Conservation (phyloP, 2,888 invertebrate genomes). For the Pediacus dermestoides region DNA sequence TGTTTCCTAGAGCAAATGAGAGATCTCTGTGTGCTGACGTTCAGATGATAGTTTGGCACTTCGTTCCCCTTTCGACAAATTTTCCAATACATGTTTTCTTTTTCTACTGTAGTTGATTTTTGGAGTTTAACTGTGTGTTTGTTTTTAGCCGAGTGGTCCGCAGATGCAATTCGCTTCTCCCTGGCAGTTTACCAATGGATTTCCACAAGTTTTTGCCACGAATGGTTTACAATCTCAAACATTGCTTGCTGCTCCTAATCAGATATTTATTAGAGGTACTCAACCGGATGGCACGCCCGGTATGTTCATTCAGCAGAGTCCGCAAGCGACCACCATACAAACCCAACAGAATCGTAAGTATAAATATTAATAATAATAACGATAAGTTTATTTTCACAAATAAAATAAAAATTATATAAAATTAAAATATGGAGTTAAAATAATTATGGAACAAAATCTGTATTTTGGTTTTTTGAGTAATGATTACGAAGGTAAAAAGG, state of each 20-base stretch:
- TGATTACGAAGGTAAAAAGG: too few species aligned
- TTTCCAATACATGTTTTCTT: constrained; percentile 10
- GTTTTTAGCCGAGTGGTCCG: constrained; percentile 57
- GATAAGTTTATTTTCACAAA: too few species aligned
- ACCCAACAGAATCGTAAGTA: constrained; percentile 65
- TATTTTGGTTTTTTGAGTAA: too few species aligned
- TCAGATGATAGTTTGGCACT: constrained; percentile 13
- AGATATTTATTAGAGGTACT: constrained; percentile 77
- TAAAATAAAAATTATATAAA: too few species aligned
- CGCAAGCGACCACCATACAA: constrained; percentile 63
- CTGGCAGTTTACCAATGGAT: constrained; percentile 68
- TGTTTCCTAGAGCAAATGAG: constrained; percentile 20
- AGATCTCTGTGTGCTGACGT: constrained; percentile 23
- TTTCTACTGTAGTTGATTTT: constrained; percentile 5
- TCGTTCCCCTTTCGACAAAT: constrained; percentile 16
- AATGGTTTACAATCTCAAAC: constrained; percentile 68
- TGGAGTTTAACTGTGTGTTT: constrained; percentile 6
- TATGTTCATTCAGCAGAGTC: constrained; percentile 81
- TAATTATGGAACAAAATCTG: too few species aligned
- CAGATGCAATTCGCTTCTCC: constrained; percentile 73
- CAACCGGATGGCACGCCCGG: constrained; percentile 69
- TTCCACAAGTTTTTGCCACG: constrained; percentile 73
- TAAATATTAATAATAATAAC: constrained; percentile 2
- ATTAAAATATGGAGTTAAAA: too few species aligned
- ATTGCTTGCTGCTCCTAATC: constrained; percentile 70